Base-by-base conservation (phyloP, 2,888 invertebrate species). In the Drosophila limbata region DNA sequence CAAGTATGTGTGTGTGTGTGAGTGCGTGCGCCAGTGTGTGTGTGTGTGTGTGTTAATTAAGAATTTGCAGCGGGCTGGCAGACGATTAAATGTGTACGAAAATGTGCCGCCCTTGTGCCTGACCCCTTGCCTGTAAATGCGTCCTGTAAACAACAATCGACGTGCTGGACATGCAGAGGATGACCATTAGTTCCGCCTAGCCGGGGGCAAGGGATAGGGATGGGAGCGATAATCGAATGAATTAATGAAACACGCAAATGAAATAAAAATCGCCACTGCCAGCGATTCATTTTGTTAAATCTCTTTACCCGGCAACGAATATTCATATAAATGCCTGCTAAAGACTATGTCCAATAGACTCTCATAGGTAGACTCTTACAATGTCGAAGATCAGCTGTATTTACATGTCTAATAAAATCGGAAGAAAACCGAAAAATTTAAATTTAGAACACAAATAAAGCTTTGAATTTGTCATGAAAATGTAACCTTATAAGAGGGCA, bases 181-280 rank as follows among this genome's bases (percentile, higher is more conserved):
- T 44, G 71, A 73, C 84, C 84, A 86, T 83, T 86, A 84, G 83
- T 80, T 75, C 55, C 64, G 69, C 52, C 52, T 55, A 67, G 19
- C 17, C 15, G 33, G 35, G 35, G 66, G 55, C 31, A 64, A 51
- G 64, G 66, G 51, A 45, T 56, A 25, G 6, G 25, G 6, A 25
- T n/a, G 62, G 51, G 13, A 31, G 44, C 80, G 85, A 78, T 86
- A 86, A 84, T 84, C 84, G 84, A 84, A 86, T 84, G 74, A 83
- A 84, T 84, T 86, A 84, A 84, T 78, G 84, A 61, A 72, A 76
- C 77, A 81, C 81, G 76, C 79, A 82, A 77, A 77, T 71, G 82
- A 82, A 82, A 85, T 82, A 82, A 79, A 80, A 77, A 82, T 86
- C 76, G 71, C 17, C 79, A 63, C 39, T 55, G 64, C 65, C 68